phyloP scores from a whole-genome alignment of 2,113 vertebrate genomes.

The Mellivora capensis region DNA sequence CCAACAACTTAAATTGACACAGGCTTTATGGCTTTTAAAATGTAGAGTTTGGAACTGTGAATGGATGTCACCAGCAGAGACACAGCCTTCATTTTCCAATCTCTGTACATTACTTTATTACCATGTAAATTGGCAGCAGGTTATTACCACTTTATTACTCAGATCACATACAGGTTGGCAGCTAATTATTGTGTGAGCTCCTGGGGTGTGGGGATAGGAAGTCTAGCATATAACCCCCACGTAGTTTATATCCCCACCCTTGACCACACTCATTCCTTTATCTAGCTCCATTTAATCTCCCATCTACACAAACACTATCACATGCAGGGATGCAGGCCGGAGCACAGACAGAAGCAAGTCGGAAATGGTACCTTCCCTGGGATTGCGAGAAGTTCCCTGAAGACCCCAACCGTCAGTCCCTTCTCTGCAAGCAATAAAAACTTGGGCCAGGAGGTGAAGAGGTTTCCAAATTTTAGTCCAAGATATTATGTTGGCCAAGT shows the following conservation, averaged over 20 bases:
- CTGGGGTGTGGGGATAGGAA: not conserved
- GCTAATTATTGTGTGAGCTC: not conserved
- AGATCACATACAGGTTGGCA: not conserved
- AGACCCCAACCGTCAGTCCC: not conserved
- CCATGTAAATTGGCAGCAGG: not conserved
- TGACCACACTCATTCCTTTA: not conserved
- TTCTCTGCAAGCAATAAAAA: not conserved
- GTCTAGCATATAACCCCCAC: not conserved
- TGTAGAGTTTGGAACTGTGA: not conserved
- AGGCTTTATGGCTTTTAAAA: not conserved
- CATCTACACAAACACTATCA: not conserved
- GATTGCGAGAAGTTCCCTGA: not conserved
- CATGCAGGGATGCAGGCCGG: too few relatives aligned
- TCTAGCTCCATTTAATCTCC: not conserved
- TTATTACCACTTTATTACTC: not conserved
- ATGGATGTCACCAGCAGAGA: not conserved
- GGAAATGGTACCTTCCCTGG: not conserved
- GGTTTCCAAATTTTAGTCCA: not conserved
- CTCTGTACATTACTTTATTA: not conserved
- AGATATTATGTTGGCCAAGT: not conserved
- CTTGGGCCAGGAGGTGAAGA: not conserved
- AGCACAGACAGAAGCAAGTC: not conserved
- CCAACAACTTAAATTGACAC: not conserved
- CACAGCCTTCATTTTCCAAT: not conserved
- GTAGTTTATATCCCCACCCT: not conserved